phyloP scores from a whole-genome alignment of 92 coral and sea anemone genomes.

The Epizoanthus rinbou region DNA sequence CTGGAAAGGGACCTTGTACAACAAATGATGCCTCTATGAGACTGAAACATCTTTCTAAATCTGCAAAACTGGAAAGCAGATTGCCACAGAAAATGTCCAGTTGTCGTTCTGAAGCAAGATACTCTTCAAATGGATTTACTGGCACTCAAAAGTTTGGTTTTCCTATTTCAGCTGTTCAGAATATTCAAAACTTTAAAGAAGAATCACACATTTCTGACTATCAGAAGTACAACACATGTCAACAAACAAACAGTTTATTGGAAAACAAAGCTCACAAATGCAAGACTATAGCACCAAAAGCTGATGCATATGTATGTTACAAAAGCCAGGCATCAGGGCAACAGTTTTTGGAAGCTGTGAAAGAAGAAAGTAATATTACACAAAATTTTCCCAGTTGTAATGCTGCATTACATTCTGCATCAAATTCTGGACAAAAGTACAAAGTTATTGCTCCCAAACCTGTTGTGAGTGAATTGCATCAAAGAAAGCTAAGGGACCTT shows the following conservation, averaged over 20 bases:
- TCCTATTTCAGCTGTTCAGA: background rate
- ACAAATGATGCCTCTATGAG: background rate
- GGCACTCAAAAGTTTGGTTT: background rate
- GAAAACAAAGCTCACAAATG: background rate
- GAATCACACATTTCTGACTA: background rate
- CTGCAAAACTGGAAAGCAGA: conserved; percentile 10
- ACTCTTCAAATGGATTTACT: background rate
- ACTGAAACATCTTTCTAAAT: conserved; percentile 12
- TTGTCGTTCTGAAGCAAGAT: background rate
- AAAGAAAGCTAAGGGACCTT: background rate
- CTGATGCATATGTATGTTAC: background rate
- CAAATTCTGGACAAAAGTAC: conserved; percentile 12
- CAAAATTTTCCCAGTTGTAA: conserved; percentile 9
- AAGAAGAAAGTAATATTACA: conserved; percentile 15
- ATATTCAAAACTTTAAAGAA: background rate
- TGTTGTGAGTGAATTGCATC: conserved; percentile 1
- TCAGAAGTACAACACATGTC: background rate
- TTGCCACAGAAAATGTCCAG: too few relatives aligned
- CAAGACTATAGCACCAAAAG: background rate
- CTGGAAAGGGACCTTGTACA: background rate
- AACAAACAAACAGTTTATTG: background rate
- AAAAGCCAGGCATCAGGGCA: background rate
- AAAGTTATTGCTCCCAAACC: conserved; percentile 38
- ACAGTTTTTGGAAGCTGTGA: conserved; percentile 3
- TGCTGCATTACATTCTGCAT: background rate